Conservation (phyloP, 1,140 invertebrate species). For the Drosophila dunni region DNA sequence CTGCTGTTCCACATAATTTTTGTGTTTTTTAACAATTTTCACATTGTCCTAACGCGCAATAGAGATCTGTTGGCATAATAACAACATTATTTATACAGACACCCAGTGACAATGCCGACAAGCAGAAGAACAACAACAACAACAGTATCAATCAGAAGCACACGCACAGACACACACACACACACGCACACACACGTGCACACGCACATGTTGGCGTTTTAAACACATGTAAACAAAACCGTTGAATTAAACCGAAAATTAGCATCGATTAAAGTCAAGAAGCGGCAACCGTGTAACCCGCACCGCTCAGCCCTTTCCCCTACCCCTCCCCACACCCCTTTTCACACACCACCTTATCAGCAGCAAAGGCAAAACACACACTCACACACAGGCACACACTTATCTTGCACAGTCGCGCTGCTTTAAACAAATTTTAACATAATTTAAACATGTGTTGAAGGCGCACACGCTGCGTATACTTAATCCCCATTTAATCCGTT, state of each 20-base stretch:
- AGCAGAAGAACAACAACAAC: constrained; percentile 17
- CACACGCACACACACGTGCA: constrained; percentile 5
- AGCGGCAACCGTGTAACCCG: constrained; percentile 23
- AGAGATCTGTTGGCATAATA: constrained; percentile 72
- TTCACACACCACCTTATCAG: constrained; percentile 57
- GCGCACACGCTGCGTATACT: constrained; percentile 75
- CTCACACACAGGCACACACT: constrained; percentile 26
- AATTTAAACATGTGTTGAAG: constrained; percentile 79
- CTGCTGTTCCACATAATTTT: constrained; percentile 66
- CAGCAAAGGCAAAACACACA: constrained; percentile 52
- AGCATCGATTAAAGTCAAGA: constrained; percentile 82
- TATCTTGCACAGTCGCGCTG: constrained; percentile 28
- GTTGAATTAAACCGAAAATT: constrained; percentile 82
- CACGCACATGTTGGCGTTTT: constrained; percentile 56
- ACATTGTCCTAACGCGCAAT: constrained; percentile 24
- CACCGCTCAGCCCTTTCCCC: constrained; percentile 11
- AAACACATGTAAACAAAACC: constrained; percentile 80
- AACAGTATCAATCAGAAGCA: constrained; percentile 14
- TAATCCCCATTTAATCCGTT: constrained; percentile 78
- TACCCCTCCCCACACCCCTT: constrained; percentile 3
- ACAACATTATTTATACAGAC: constrained; percentile 71
- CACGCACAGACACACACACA: constrained; percentile 5
- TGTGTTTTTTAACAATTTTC: constrained; percentile 34
- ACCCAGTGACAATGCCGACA: constrained; percentile 4
- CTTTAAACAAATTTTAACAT: constrained; percentile 81